Percentiles rank a stretch among this genome's conserved stretches.
These are phyloP conservation scores for Agrochola litura DNA, from an alignment of 2,888 invertebrate species.

Conservation along the genomic window DNA sequence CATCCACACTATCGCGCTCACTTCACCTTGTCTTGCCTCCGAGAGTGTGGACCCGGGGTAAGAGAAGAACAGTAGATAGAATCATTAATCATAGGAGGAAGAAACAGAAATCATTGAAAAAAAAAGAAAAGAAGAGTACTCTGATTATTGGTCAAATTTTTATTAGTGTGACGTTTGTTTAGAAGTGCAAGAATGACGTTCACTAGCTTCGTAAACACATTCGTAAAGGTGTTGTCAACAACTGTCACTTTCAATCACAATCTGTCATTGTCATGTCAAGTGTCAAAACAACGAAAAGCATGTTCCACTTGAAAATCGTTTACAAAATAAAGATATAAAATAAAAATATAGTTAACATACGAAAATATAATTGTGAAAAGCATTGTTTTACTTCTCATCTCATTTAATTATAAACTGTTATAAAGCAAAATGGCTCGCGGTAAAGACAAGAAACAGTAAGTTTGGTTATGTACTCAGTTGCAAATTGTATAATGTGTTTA, in stretches of 20 bases:
- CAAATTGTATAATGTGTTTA: slow-evolving; percentile 29
- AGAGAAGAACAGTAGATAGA: not conserved
- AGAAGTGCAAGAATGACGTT: not conserved
- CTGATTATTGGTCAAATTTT: not conserved
- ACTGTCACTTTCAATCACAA: slow-evolving; percentile 7
- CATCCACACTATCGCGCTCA: too few species aligned
- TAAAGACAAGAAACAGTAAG: slow-evolving; percentile 89
- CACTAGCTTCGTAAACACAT: slow-evolving; percentile 24
- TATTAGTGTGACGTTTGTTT: not conserved
- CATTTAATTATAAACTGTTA: not conserved
- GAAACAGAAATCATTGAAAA: too few species aligned
- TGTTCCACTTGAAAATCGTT: slow-evolving; percentile 22
- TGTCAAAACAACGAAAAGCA: slow-evolving; percentile 38
- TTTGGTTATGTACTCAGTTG: slow-evolving; percentile 69
- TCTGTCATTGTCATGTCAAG: not conserved
- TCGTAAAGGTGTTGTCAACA: slow-evolving; percentile 1
- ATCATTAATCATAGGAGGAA: not conserved
- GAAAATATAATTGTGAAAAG: not conserved
- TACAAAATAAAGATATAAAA: slow-evolving; percentile 26
- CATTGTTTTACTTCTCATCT: not conserved
- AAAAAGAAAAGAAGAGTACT: not conserved
- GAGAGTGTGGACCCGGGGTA: too few species aligned
- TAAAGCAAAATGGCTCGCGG: slow-evolving; percentile 84
- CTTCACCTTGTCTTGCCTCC: too few species aligned
- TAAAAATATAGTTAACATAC: not conserved